These are phyloP conservation scores for Styela clava DNA, from an alignment of 23 tunicate species.

Conservation along the genomic window DNA sequence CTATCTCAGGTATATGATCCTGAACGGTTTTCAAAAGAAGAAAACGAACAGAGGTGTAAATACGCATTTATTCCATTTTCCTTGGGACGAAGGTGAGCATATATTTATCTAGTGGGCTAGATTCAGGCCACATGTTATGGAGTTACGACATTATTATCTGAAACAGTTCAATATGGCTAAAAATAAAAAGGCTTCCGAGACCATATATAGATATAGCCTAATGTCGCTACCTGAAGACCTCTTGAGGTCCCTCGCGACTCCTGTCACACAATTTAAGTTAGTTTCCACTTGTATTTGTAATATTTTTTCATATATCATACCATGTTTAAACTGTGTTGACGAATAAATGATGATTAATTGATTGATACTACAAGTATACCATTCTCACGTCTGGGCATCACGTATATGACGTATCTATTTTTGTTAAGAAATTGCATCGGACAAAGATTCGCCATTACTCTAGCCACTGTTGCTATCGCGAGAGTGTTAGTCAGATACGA, in stretches of 20 bases:
- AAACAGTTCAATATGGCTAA: neutral
- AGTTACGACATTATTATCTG: neutral
- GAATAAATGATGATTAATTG: no score
- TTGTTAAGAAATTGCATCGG: constrained; percentile 1
- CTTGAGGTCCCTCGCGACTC: no score
- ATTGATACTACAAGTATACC: no score
- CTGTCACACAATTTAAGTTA: no score
- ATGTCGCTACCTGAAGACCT: no score
- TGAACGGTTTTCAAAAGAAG: neutral
- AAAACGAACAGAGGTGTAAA: neutral
- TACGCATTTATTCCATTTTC: neutral
- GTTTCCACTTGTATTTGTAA: no score
- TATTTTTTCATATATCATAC: no score
- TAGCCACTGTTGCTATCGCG: neutral
- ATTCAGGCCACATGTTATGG: neutral
- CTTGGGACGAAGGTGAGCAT: neutral
- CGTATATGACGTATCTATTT: no score
- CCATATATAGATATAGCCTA: no score
- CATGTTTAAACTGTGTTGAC: no score
- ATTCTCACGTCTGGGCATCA: no score
- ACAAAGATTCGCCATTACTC: neutral
- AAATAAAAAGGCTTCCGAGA: neutral
- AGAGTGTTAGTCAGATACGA: neutral
- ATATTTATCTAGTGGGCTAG: neutral
- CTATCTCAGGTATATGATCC: neutral